A percentile compares a stretch with the other conserved stretches of the same genome.
Evolutionary conservation across 2,113 vertebrate species (phyloP).

Genomic region (Nannospalax galili): DNA sequence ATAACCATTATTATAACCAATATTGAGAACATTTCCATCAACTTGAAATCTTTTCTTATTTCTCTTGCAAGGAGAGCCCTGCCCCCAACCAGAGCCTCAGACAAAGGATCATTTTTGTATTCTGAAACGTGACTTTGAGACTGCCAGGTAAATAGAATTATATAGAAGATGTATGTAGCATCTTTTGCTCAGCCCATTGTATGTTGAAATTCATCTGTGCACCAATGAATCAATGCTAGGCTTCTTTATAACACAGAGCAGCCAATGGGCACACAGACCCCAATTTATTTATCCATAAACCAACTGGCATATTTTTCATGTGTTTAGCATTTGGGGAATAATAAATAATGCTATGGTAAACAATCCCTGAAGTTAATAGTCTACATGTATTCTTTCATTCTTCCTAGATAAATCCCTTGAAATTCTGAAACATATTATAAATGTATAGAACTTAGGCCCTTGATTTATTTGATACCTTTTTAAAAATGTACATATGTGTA

Average conservation of each 20-base stretch:
- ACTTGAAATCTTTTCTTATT: neutral
- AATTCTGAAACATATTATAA: neutral
- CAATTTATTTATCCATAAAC: neutral
- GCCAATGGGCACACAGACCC: rapidly evolving
- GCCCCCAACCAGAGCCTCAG: neutral
- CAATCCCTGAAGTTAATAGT: neutral
- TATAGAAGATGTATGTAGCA: neutral
- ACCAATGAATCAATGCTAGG: neutral
- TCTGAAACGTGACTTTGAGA: neutral
- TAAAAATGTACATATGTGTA: neutral
- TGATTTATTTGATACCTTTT: neutral
- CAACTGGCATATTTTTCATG: neutral
- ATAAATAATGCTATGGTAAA: neutral
- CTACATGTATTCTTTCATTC: neutral
- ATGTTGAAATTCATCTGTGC: neutral
- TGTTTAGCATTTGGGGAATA: neutral
- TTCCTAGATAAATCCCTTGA: neutral
- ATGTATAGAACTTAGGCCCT: neutral
- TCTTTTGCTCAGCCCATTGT: neutral
- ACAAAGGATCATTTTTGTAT: neutral
- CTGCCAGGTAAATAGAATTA: neutral
- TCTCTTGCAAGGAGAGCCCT: neutral
- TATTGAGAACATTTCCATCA: neutral
- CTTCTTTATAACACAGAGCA: neutral
- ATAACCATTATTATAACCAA: neutral